Percentiles rank a stretch among this genome's conserved stretches.
Conservation (phyloP, 2,113 vertebrate species). For the Mustelus asterias region DNA sequence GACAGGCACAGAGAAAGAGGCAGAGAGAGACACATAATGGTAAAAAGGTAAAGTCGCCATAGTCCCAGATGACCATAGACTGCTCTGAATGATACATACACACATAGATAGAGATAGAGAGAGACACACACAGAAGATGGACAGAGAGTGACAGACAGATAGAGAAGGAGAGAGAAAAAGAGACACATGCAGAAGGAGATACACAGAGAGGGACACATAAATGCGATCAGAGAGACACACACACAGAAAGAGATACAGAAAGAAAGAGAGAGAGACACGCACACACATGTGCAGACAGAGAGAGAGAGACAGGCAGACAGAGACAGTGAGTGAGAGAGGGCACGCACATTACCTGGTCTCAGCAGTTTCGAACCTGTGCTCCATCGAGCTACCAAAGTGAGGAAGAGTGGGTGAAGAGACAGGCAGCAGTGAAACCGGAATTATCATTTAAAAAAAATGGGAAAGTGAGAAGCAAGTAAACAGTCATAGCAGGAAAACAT, state of each 20-base stretch:
- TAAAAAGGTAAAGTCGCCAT: too few species aligned
- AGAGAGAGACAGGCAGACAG: constrained; percentile 23
- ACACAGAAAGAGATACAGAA: not conserved
- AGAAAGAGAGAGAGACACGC: not conserved
- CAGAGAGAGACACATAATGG: not conserved
- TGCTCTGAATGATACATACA: not conserved
- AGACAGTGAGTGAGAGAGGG: constrained; percentile 33
- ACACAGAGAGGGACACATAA: not conserved
- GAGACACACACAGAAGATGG: not conserved
- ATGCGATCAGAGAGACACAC: not conserved
- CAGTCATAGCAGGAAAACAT: not conserved
- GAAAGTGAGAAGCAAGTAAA: not conserved
- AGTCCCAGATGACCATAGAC: not conserved
- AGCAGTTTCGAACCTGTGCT: not conserved
- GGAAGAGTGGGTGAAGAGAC: constrained; percentile 34
- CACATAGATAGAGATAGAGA: not conserved
- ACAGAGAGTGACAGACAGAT: not conserved
- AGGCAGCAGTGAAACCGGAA: constrained; percentile 40
- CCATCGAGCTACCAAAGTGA: constrained; percentile 5
- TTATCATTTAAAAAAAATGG: constrained; percentile 36
- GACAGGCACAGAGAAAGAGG: not conserved
- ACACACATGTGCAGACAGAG: too few species aligned
- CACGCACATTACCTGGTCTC: not conserved
- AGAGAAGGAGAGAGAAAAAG: not conserved
- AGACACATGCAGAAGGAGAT: not conserved